Evolutionary conservation across 2,113 vertebrate genomes (phyloP), one percentile per base, ranked within the genome.

Genomic region (Epinephelus fuscoguttatus): DNA sequence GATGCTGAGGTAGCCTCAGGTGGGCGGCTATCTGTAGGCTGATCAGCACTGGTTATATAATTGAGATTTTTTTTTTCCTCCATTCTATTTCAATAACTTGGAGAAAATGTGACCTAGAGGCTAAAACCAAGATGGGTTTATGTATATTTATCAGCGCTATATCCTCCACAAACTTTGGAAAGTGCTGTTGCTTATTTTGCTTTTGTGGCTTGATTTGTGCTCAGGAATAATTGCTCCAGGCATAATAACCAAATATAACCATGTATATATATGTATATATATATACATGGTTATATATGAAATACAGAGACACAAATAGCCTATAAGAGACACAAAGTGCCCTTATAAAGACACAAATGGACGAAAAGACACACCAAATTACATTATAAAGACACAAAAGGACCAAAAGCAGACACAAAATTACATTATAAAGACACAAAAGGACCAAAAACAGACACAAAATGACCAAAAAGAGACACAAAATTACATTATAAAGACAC

Each of bases 21-120:
- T 96, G 94, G 95, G 93, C 45, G 88, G 89, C 71, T 89, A 90
- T 94, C 89, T 87, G 92, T 86, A 90, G 93, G 93, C 92, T 90
- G 92, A 93, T 93, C 84, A 90, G 84, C 78, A 50, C 72, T 73
- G 82, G 84, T 96, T 96, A 95, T 84, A 92, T 95, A 95, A 96
- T 90, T 91, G 82, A 84, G 81, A 84, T 40, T 75, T 85, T 85
- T 80, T 80, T 84, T 66, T 33, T 76, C 33, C 33, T 82, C 74
- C 79, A 80, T 91, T 93, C 90, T 92, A 88, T 95, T 94, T 94
- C 88, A 91, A 91, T 88, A 94, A 95, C 89, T 90, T 92, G 84
- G 75, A 86, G 75, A 90, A 91, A 92, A 91, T 90, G 71, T 89
- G 89, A 91, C 92, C 91, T 82, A 82, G 75, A 86, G 92, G 92